These are phyloP conservation scores for Pygoscelis antarcticus DNA, from an alignment of 2,113 vertebrate species.

Conservation along the genomic window DNA sequence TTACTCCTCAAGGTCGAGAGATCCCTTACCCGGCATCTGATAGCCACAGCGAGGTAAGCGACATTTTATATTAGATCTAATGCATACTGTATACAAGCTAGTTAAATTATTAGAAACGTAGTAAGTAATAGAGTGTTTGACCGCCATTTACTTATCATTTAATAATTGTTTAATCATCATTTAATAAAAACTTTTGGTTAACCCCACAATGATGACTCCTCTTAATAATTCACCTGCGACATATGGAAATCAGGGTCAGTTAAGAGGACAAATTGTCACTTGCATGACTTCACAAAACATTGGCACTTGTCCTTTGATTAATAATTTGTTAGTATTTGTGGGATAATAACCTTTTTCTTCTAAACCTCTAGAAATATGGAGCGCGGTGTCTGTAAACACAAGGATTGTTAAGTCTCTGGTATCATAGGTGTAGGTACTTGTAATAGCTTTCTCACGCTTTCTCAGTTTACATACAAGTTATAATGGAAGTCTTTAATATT, in stretches of 20 bases:
- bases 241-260: background rate
- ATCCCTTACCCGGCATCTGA: background rate
- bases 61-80: background rate
- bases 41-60: background rate
- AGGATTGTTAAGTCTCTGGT: background rate
- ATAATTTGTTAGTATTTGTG: background rate
- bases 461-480: background rate
- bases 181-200: background rate
- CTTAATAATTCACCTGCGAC: background rate
- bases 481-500: background rate
- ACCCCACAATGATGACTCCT: background rate
- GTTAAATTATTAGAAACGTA: background rate
- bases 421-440: background rate
- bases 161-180: background rate
- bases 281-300: background rate
- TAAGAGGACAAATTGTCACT: background rate
- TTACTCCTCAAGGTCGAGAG: background rate
- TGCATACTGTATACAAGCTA: background rate
- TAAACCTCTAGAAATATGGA: background rate
- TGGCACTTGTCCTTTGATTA: background rate
- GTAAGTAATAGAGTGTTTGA: background rate
- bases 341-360: background rate
- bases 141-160: background rate
- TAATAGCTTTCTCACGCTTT: background rate
- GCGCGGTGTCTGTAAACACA: background rate